Percentiles rank a stretch among this genome's conserved stretches.
Conservation (phyloP, 1,140 invertebrate genomes). For the Penaeus indicus region DNA sequence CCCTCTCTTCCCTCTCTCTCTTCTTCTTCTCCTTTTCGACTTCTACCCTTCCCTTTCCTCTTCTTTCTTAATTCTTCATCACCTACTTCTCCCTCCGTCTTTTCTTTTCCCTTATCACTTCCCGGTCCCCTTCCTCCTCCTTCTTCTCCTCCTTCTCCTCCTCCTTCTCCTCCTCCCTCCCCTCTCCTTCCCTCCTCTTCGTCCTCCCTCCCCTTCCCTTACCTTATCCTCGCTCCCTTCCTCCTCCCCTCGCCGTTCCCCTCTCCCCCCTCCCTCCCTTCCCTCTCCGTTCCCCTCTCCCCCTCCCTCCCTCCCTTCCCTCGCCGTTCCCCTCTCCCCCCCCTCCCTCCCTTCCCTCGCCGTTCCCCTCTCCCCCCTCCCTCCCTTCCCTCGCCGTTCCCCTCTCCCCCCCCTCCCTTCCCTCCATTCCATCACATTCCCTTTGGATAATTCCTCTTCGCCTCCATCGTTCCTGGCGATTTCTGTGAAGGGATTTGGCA, state of each 20-base stretch:
- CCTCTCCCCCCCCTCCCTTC: not conserved
- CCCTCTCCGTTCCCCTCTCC: not conserved
- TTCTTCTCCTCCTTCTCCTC: not conserved
- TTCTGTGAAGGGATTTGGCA: not conserved
- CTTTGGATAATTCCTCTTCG: not conserved
- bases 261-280: too few relatives aligned
- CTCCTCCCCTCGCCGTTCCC: too few relatives aligned
- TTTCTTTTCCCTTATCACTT: conserved; percentile 16
- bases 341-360: not conserved
- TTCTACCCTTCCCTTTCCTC: not conserved
- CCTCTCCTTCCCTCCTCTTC: conserved; percentile 18
- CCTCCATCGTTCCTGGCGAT: not conserved
- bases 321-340: not conserved
- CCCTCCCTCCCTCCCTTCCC: not conserved
- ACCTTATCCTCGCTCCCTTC: not conserved
- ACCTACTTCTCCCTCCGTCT: too few relatives aligned
- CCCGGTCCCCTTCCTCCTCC: too few relatives aligned
- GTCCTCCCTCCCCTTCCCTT: not conserved
- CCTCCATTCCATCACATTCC: not conserved
- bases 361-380: not conserved
- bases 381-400: not conserved
- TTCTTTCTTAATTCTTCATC: not conserved
- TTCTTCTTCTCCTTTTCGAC: not conserved
- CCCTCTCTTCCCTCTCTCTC: not conserved
- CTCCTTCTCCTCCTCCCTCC: not conserved